Evolutionary conservation across 1,140 invertebrate species (phyloP).

Genomic region (Micrasema minimum): DNA sequence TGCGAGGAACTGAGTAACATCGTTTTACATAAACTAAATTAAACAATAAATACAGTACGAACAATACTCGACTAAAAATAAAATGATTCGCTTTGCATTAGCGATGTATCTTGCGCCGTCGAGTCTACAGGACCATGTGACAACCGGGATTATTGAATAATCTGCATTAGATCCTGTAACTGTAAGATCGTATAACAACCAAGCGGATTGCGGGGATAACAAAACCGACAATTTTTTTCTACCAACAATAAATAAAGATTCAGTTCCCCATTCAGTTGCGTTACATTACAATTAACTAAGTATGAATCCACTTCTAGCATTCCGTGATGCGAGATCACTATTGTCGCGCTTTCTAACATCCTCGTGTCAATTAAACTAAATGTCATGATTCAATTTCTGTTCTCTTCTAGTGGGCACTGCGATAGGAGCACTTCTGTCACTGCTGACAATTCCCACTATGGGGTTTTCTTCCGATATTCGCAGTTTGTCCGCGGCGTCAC

Average conservation of each 20-base stretch:
- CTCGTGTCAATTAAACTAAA: conserved; percentile 44
- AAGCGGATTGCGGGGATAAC: conserved; percentile 5
- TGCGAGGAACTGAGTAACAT: conserved; percentile 46
- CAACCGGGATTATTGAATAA: neutral
- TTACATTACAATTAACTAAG: conserved; percentile 23
- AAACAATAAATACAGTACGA: conserved; percentile 34
- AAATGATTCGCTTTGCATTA: conserved; percentile 17
- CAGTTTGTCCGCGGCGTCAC: conserved; percentile 13
- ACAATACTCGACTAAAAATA: conserved; percentile 22
- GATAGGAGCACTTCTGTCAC: conserved; percentile 33
- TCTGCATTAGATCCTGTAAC: neutral
- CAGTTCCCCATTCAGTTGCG: conserved; percentile 24
- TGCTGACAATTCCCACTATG: conserved; percentile 46
- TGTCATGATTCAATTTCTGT: conserved; percentile 50
- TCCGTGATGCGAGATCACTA: neutral
- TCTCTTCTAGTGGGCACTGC: conserved; percentile 45
- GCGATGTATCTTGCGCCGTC: neutral
- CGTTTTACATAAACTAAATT: conserved; percentile 17
- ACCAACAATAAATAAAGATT: conserved; percentile 29
- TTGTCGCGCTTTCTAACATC: neutral
- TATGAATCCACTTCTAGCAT: conserved; percentile 1
- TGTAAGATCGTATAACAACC: neutral
- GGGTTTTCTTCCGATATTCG: conserved; percentile 48
- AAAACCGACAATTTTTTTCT: conserved; percentile 2
- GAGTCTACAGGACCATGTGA: too few species aligned